These are phyloP conservation scores for Falco novaeseelandiae DNA, from an alignment of 2,797 vertebrate species.

Conservation along the genomic window DNA sequence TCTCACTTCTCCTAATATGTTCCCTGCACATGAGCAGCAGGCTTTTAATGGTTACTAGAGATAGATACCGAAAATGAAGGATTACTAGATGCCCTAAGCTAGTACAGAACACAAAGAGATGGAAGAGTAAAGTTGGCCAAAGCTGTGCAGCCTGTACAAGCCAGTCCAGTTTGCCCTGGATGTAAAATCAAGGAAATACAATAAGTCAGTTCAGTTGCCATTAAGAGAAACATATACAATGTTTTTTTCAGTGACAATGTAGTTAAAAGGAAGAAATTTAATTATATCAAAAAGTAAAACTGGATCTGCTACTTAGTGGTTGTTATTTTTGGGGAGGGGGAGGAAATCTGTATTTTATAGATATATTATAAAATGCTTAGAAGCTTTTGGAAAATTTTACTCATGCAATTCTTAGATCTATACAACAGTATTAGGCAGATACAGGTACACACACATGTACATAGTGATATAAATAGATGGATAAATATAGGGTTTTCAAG, in stretches of 20 bases:
- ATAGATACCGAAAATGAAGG: neutral
- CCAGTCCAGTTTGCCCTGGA: neutral
- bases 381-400: neutral
- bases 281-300: neutral
- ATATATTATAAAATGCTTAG: neutral
- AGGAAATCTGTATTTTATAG: neutral
- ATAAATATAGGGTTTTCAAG: neutral
- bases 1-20: neutral
- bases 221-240: neutral
- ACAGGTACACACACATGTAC: neutral
- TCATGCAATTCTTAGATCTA: neutral
- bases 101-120: neutral
- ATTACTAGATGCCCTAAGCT: neutral
- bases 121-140: neutral
- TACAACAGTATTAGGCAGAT: neutral
- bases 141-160: neutral
- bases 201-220: neutral
- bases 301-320: neutral
- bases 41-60: neutral
- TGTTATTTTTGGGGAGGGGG: neutral
- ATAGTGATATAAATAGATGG: neutral
- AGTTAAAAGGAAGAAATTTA: neutral
- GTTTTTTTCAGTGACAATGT: neutral
- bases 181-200: neutral
- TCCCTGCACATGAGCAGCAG: neutral